phyloP scores from a whole-genome alignment of 2,113 vertebrate species.

The Scortum barcoo region DNA sequence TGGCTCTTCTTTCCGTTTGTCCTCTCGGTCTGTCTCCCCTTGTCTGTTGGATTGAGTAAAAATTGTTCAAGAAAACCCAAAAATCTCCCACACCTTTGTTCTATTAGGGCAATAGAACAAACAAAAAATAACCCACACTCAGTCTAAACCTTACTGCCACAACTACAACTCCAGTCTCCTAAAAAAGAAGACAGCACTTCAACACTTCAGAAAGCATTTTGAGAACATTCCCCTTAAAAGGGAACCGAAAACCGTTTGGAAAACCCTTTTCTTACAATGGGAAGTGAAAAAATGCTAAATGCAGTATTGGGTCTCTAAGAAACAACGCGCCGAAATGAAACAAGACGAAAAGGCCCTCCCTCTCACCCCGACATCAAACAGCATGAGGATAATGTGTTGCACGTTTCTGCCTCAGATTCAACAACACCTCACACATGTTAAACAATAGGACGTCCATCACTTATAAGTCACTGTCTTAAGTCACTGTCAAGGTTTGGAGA shows the following conservation, averaged over 20 bases:
- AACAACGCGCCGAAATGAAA: slow-evolving; percentile 1
- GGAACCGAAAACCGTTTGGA: background rate
- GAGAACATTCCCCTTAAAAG: background rate
- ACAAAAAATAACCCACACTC: background rate
- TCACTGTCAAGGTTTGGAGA: background rate
- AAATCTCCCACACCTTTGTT: background rate
- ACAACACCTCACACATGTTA: slow-evolving; percentile 10
- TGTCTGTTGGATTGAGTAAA: background rate
- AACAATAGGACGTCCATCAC: background rate
- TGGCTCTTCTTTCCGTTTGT: background rate
- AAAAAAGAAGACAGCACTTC: no score
- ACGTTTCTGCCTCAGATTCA: slow-evolving; percentile 21
- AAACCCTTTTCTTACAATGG: background rate
- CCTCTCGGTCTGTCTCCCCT: background rate
- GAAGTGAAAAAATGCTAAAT: background rate
- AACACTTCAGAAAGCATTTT: background rate
- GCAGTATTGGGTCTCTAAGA: background rate
- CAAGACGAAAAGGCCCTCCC: background rate
- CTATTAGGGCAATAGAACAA: no score
- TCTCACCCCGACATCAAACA: slow-evolving; percentile 33
- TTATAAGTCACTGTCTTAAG: background rate
- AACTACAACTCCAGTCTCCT: background rate
- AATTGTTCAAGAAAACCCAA: no score
- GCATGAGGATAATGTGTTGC: slow-evolving; percentile 15
- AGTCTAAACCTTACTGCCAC: background rate